These are phyloP conservation scores for Ancistrus triradiatus DNA, from an alignment of 2,113 vertebrate species.

Conservation along the genomic window DNA sequence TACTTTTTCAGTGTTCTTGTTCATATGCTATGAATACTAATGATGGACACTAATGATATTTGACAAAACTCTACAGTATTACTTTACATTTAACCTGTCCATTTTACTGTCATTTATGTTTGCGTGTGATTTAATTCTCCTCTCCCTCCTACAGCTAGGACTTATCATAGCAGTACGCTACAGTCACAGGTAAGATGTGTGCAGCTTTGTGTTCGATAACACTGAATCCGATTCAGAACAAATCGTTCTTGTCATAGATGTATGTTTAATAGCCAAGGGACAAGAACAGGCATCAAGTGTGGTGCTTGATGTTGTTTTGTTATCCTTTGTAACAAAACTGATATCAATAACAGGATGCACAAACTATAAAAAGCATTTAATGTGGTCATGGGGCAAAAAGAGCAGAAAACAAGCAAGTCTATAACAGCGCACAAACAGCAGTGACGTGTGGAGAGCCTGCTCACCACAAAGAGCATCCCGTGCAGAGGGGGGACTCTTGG, in stretches of 20 bases:
- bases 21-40: too few relatives aligned
- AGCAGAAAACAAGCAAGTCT: constrained; percentile 28
- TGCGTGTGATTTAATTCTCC: background rate
- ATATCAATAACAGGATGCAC: constrained; percentile 39
- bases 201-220: too few relatives aligned
- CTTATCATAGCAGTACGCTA: constrained; percentile 63
- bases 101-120: background rate
- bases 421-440: constrained; percentile 18
- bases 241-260: too few relatives aligned
- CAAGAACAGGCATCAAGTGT: too few relatives aligned
- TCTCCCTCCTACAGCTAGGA: constrained; percentile 56
- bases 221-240: too few relatives aligned
- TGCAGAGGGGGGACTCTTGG: constrained; percentile 54
- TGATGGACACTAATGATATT: too few relatives aligned
- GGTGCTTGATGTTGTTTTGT: constrained; percentile 4
- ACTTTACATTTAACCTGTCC: too few relatives aligned
- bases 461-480: constrained; percentile 56
- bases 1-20: too few relatives aligned
- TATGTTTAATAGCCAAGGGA: constrained; percentile 67
- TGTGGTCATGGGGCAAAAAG: constrained; percentile 36
- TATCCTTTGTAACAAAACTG: constrained; percentile 14
- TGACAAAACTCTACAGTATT: too few relatives aligned
- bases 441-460: constrained; percentile 37
- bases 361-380: constrained; percentile 31
- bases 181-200: too few relatives aligned